phyloP scores from a whole-genome alignment of 2,797 vertebrate genomes.

The Discoglossus pictus region DNA sequence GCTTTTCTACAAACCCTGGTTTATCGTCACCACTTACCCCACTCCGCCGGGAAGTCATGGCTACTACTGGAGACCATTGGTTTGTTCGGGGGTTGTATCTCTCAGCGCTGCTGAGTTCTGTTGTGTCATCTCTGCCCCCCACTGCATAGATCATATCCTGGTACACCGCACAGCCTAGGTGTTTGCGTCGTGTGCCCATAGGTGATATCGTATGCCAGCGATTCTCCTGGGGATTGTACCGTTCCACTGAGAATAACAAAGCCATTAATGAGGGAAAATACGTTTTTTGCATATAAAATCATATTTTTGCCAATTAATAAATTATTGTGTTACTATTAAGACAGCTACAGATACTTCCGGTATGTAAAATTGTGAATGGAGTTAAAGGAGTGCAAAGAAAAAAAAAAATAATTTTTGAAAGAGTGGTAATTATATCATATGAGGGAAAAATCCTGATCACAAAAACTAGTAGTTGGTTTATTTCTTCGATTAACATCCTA shows the following conservation, averaged over 20 bases:
- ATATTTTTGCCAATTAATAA: too few relatives aligned
- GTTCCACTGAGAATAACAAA: slow-evolving; percentile 84
- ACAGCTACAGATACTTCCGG: neutral
- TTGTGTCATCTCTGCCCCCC: slow-evolving; percentile 94
- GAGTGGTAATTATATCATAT: too few relatives aligned
- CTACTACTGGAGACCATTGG: slow-evolving; percentile 98
- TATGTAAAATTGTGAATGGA: too few relatives aligned
- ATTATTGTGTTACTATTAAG: too few relatives aligned
- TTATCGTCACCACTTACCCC: slow-evolving; percentile 75
- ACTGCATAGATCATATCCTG: slow-evolving; percentile 99
- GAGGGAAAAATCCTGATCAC: too few relatives aligned
- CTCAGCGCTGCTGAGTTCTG: slow-evolving; percentile 95
- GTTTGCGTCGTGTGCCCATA: slow-evolving; percentile 96
- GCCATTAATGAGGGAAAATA: slow-evolving; percentile 33
- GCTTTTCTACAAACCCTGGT: too few relatives aligned
- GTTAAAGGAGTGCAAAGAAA: too few relatives aligned
- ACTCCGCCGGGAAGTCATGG: slow-evolving; percentile 96
- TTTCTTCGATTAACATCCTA: too few relatives aligned
- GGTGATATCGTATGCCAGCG: slow-evolving; percentile 98
- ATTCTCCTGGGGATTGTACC: slow-evolving; percentile 97
- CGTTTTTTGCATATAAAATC: neutral
- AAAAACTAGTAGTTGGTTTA: too few relatives aligned
- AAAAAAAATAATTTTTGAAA: too few relatives aligned
- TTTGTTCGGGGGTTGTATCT: slow-evolving; percentile 96
- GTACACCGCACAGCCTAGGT: slow-evolving; percentile 96